phyloP scores from a whole-genome alignment of 1,140 invertebrate genomes.

The Sesamia nonagrioides region DNA sequence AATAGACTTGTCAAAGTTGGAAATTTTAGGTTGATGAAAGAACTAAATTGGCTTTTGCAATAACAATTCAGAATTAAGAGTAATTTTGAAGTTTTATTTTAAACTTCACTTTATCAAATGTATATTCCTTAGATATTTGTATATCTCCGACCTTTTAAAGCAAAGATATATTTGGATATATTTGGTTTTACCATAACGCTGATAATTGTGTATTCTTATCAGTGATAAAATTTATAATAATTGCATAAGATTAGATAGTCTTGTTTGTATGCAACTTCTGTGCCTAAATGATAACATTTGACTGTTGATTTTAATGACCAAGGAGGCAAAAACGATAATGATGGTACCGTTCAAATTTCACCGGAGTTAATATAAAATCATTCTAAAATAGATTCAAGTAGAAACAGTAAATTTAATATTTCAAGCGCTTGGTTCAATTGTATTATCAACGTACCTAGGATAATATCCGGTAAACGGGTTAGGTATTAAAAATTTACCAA shows the following conservation, averaged over 20 bases:
- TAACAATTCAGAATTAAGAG: background rate
- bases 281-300: background rate
- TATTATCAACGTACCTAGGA: too few species aligned
- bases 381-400: too few species aligned
- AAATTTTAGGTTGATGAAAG: conserved; percentile 5
- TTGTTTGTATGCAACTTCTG: conserved; percentile 3
- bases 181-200: background rate
- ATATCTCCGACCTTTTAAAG: background rate
- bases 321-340: background rate
- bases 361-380: too few species aligned
- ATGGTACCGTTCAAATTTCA: too few species aligned
- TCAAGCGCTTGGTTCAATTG: too few species aligned
- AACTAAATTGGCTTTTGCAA: background rate
- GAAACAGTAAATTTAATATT: too few species aligned
- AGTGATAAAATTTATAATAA: background rate
- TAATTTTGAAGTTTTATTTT: background rate
- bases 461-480: too few species aligned
- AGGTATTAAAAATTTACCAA: too few species aligned
- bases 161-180: background rate
- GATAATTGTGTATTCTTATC: conserved; percentile 2
- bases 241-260: conserved; percentile 28
- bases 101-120: background rate
- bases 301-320: background rate
- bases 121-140: too few species aligned
- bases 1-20: conserved; percentile 6